Evolutionary conservation across 2,888 invertebrate species (phyloP).

Genomic region (Pollenia griseotomentosa): DNA sequence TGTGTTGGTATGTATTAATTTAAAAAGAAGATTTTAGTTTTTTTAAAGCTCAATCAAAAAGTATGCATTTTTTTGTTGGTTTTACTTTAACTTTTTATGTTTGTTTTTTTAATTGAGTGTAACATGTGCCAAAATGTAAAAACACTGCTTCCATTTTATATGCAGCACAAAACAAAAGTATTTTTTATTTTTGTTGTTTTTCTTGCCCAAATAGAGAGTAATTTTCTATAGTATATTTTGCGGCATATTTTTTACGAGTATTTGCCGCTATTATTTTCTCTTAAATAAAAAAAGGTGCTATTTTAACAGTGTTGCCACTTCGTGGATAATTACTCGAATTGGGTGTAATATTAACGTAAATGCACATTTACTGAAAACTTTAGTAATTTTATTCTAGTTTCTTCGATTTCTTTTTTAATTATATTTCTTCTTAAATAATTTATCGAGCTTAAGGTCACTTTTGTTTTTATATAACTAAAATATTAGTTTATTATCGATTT

Average conservation of each 20-base stretch:
- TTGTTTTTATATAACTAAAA: too few relatives aligned
- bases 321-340: too few relatives aligned
- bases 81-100: not conserved
- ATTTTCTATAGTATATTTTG: conserved; percentile 70
- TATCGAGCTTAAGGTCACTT: too few relatives aligned
- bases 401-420: too few relatives aligned
- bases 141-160: conserved; percentile 8
- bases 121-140: conserved; percentile 30
- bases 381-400: too few relatives aligned
- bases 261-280: conserved; percentile 4
- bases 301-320: not conserved
- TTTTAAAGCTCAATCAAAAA: not conserved
- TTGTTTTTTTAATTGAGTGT: conserved; percentile 41
- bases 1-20: too few relatives aligned
- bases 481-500: too few relatives aligned
- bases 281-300: not conserved
- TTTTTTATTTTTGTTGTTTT: conserved; percentile 6
- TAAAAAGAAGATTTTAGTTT: not conserved
- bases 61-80: conserved; percentile 17
- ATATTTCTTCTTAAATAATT: too few relatives aligned
- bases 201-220: not conserved
- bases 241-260: conserved; percentile 61
- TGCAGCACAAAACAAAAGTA: not conserved
- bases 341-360: too few relatives aligned
- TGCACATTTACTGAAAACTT: too few relatives aligned